Evolutionary conservation across 2,797 vertebrate species (phyloP).

Genomic region (Distichodus sexfasciatus): DNA sequence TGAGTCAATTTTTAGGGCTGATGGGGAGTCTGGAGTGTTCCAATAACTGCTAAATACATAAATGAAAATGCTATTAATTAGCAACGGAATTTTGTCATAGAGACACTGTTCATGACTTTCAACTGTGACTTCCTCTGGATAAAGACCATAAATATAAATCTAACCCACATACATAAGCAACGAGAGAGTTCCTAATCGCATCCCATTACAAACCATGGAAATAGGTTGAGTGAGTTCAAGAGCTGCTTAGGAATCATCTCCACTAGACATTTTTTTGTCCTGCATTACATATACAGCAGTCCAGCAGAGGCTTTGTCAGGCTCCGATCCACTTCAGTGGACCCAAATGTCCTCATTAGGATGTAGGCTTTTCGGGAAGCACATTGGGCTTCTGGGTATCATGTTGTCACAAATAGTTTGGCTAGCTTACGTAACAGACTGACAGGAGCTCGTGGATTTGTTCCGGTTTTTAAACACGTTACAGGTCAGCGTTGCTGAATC

Average conservation of each 20-base stretch:
- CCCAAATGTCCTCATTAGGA: constrained; percentile 8
- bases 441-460: neutral
- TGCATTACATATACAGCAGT: neutral
- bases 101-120: too few relatives aligned
- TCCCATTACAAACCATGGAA: constrained; percentile 24
- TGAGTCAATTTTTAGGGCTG: too few relatives aligned
- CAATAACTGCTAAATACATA: too few relatives aligned
- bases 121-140: too few relatives aligned
- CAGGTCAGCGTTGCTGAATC: neutral
- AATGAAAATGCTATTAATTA: too few relatives aligned
- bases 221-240: neutral
- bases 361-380: constrained; percentile 2
- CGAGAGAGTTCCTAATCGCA: constrained; percentile 20
- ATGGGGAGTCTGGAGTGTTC: too few relatives aligned
- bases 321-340: neutral
- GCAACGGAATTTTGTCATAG: too few relatives aligned
- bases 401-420: neutral
- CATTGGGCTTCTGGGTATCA: neutral
- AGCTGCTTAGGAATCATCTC: neutral
- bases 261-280: neutral
- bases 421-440: neutral
- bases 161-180: too few relatives aligned
- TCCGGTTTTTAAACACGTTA: neutral
- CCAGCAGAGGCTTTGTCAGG: neutral
- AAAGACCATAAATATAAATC: too few relatives aligned